Conservation (phyloP, 92 coral and sea anemone genomes). For the Scolanthus callimorphus region DNA sequence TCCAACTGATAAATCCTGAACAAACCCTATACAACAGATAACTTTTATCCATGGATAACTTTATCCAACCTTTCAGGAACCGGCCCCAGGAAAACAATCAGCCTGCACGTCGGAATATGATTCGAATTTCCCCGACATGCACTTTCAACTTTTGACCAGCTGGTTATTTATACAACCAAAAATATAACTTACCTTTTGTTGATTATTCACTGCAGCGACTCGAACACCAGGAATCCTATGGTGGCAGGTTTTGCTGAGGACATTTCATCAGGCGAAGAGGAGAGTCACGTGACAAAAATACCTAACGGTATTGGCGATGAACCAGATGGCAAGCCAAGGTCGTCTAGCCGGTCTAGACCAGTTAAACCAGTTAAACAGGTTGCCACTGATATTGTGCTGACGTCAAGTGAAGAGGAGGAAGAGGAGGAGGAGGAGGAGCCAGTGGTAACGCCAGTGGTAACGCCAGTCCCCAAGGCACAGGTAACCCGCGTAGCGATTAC, state of each 20-base stretch:
- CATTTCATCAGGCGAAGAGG: constrained; percentile 77
- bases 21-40: too few species aligned
- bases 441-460: neutral
- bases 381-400: constrained; percentile 54
- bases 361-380: constrained; percentile 16
- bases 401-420: constrained; percentile 74
- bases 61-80: too few species aligned
- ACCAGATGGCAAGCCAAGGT: constrained; percentile 12
- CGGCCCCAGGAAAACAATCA: too few species aligned
- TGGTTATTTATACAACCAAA: too few species aligned
- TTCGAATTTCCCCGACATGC: too few species aligned
- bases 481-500: too few species aligned
- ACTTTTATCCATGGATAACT: too few species aligned
- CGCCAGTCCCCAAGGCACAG: neutral
- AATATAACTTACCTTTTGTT: too few species aligned
- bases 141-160: too few species aligned
- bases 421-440: constrained; percentile 24
- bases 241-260: constrained; percentile 94
- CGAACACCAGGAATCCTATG: constrained; percentile 77
- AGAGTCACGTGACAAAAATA: constrained; percentile 2
- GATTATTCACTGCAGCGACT: constrained; percentile 36
- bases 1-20: too few species aligned
- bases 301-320: constrained; percentile 31
- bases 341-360: neutral
- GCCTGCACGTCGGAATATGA: too few species aligned